Conservation (phyloP, 2,113 vertebrate genomes). For the Plecturocebus donacophilus region DNA sequence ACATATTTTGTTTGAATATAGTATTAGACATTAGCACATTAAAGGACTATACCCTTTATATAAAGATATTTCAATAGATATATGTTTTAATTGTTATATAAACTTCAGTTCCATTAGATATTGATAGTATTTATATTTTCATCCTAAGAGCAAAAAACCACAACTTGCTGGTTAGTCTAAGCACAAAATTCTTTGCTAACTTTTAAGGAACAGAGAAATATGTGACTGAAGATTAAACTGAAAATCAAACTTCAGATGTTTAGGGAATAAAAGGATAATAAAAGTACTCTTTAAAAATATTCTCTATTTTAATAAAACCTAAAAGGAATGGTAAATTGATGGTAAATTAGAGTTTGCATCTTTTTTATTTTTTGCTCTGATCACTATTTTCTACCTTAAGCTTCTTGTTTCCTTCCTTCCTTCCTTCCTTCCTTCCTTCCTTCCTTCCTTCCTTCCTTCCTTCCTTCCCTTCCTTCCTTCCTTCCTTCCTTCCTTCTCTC, state of each 20-base stretch:
- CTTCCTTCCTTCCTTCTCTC: too few relatives aligned
- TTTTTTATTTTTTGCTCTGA: not conserved
- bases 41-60: not conserved
- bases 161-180: not conserved
- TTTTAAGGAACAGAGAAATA: not conserved
- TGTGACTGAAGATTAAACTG: not conserved
- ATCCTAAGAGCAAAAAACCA: not conserved
- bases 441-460: too few relatives aligned
- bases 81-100: not conserved
- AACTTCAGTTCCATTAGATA: not conserved
- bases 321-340: not conserved
- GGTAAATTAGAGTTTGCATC: not conserved
- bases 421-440: too few relatives aligned
- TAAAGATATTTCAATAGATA: conserved; percentile 29
- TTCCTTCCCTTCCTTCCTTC: too few relatives aligned
- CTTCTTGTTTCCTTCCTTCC: not conserved
- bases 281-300: conserved; percentile 15
- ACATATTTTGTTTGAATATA: conserved; percentile 45
- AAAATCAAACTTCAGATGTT: conserved; percentile 27
- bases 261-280: conserved; percentile 5
- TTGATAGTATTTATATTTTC: conserved; percentile 30
- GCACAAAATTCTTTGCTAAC: conserved; percentile 40
- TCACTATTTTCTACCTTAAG: conserved; percentile 42
- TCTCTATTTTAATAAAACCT: conserved; percentile 25
- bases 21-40: conserved; percentile 13